Conservation (phyloP, 2,113 vertebrate species). For the Chaetodon auriga region DNA sequence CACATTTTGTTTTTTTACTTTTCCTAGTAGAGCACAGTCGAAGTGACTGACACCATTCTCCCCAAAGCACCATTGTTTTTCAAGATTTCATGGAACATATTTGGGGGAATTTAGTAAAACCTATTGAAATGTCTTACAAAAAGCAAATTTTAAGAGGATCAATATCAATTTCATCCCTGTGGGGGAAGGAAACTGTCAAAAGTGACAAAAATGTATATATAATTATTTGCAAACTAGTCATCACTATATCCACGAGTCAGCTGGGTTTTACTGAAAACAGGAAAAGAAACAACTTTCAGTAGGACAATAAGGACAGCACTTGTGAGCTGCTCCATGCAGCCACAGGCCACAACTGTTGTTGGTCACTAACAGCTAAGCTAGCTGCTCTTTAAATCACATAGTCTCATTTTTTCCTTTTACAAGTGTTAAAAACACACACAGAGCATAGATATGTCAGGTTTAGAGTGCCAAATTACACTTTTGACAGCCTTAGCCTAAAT, state of each 20-base stretch:
- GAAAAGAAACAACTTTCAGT: neutral
- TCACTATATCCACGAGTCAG: neutral
- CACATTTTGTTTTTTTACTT: neutral
- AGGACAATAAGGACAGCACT: neutral
- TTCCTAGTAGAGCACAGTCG: neutral
- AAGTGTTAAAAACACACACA: neutral
- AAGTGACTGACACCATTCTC: neutral
- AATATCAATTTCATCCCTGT: neutral
- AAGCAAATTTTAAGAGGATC: neutral
- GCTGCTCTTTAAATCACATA: neutral
- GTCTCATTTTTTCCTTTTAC: neutral
- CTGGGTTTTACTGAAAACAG: neutral
- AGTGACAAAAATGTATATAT: too few species aligned
- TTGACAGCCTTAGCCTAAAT: neutral
- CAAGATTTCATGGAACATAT: neutral
- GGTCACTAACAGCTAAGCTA: neutral
- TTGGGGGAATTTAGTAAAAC: neutral
- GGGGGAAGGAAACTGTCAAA: neutral
- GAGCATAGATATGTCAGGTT: neutral
- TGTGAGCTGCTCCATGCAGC: neutral
- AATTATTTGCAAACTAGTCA: neutral
- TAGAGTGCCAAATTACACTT: neutral
- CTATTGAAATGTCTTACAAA: neutral
- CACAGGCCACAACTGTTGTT: neutral
- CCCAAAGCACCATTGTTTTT: neutral